Evolutionary conservation across 2,888 invertebrate species (phyloP).

Genomic region (Drosophila rellima): DNA sequence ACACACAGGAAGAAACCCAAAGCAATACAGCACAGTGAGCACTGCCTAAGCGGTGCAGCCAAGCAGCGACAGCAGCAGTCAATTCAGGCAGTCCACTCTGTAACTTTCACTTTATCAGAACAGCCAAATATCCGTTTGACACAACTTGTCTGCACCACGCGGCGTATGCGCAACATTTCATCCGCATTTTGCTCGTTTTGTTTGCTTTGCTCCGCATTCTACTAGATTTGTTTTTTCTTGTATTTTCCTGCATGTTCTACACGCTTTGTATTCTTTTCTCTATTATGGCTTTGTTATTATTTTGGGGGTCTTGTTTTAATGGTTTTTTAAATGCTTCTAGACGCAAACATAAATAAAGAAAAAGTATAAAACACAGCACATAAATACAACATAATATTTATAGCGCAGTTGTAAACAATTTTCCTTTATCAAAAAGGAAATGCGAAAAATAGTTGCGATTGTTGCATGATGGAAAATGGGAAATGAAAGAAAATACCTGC

Average conservation of each 20-base stretch:
- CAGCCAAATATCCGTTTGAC: conserved; percentile 1
- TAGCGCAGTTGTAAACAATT: conserved; percentile 48
- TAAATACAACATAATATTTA: conserved; percentile 44
- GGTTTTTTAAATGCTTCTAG: conserved; percentile 55
- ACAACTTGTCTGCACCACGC: conserved; percentile 31
- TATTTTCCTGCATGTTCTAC: conserved; percentile 13
- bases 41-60: conserved; percentile 13
- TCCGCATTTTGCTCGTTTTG: neutral
- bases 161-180: conserved; percentile 58
- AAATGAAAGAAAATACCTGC: conserved; percentile 15
- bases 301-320: conserved; percentile 22
- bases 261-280: conserved; percentile 16
- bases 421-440: conserved; percentile 20
- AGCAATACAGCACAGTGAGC: conserved; percentile 21
- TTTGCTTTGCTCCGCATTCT: conserved; percentile 19
- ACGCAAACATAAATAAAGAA: conserved; percentile 33
- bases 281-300: conserved; percentile 11
- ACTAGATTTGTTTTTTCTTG: conserved; percentile 19
- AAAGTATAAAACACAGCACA: conserved; percentile 6
- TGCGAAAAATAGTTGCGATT: conserved; percentile 21
- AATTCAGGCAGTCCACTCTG: conserved; percentile 6
- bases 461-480: conserved; percentile 19
- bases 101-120: neutral
- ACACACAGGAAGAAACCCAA: conserved; percentile 10
- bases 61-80: neutral